Evolutionary conservation across 2,888 invertebrate genomes (phyloP), one percentile per base, ranked within the genome.

Genomic region (Harpalus rubripes): DNA sequence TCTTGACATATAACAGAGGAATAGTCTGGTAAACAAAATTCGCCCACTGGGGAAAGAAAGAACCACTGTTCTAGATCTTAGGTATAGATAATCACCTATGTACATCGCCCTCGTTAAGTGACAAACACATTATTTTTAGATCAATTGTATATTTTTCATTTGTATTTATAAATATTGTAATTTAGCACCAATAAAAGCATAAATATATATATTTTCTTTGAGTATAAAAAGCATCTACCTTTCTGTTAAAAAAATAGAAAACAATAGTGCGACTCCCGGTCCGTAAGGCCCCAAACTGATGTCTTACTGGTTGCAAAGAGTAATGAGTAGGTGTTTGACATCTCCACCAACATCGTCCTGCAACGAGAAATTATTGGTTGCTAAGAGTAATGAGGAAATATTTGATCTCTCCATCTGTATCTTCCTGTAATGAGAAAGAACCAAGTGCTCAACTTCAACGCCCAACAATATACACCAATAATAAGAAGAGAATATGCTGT

Each of bases 301-400:
- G 79, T 65, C 84, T 78, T 78, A 78, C 58, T 78, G 78, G 56
- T 44, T 56, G 10, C 52, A 32, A n/a, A 76, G 52, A 22, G 94
- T 92, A 89, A 93, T 93, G 90, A 95, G 93, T 90, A 94, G 92
- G 90, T 93, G 92, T 91, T 94, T 94, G 90, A 94, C 92, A 87
- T 94, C 93, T 89, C 93, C 93, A 90, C 92, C 92, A 90, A 93
- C 91, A 90, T 95, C 95, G 91, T 94, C 95, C 95, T 95, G 95
- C 91, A 94, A 91, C 92, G 91, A 79, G 59, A 59, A 79, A 89
- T 72, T 72, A 72, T 15, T 72, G 72, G 41, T 44, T 56, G 5
- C 44, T 18, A 18, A 76, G 44, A 12, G 94, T 92, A 89, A 93
- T 93, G 90, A 95, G 93, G 90, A 94, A 92, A 91, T 93, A 92